Percentiles rank a stretch among this genome's conserved stretches.
These are phyloP conservation scores for Dermochelys coriacea DNA, from an alignment of 2,797 vertebrate genomes.

Conservation along the genomic window DNA sequence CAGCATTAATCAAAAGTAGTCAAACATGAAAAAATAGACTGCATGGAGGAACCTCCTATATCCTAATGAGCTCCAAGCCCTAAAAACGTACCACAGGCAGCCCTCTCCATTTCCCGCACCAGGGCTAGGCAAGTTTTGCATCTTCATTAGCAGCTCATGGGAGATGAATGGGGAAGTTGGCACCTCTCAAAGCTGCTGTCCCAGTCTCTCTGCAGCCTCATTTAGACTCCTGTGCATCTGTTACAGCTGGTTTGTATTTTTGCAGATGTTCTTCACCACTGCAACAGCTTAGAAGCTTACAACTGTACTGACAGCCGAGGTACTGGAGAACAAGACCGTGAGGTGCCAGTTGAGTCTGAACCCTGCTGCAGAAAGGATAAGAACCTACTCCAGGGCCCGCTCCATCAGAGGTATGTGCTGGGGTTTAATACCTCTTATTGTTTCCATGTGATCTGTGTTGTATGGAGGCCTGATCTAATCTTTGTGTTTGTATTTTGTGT, in stretches of 20 bases:
- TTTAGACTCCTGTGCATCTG: neutral
- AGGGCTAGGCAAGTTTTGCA: neutral
- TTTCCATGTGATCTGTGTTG: neutral
- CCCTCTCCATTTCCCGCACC: neutral
- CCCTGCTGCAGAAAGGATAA: neutral
- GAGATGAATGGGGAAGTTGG: neutral
- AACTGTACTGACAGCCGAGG: neutral
- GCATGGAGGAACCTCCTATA: neutral
- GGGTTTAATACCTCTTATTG: neutral
- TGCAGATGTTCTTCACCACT: neutral
- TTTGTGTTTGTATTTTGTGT: constrained; percentile 5
- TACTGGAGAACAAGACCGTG: neutral
- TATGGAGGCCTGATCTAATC: neutral
- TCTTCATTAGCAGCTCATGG: neutral
- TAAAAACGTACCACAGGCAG: neutral
- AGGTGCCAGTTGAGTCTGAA: neutral
- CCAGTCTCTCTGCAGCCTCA: neutral
- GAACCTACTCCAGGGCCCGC: neutral
- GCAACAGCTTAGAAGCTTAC: neutral
- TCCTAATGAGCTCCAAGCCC: neutral
- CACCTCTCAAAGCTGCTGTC: rapidly evolving
- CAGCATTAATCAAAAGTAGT: neutral
- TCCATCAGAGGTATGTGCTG: neutral
- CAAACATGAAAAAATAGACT: neutral
- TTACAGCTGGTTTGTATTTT: neutral